Base-by-base conservation (phyloP, 2,113 vertebrate genomes). In the Nannobrachium achirus region DNA sequence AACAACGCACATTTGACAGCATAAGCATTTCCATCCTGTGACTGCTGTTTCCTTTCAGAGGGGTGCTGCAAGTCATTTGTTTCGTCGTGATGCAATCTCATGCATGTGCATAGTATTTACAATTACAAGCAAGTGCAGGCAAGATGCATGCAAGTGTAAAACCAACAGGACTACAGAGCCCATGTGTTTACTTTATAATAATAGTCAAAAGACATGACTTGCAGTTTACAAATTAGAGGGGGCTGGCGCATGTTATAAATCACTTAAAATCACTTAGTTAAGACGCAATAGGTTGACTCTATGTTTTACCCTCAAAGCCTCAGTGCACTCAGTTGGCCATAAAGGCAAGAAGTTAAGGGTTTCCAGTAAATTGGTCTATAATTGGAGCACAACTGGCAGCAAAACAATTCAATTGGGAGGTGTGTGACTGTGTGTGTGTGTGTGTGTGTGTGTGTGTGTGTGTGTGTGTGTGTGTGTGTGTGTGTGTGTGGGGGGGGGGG, bases 301-400 rank as follows among this genome's bases (percentile, higher is more conserved):
- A 75, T 50, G 61, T 70, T 78, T 77, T 66, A 74, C 25, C 72
- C 68, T 40, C 63, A n/a, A 8, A 19, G 65, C 40, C 68, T 64
- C 49, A 33, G 71, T 38, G 68, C 80, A 79, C 56, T 52, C 82
- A 59, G 63, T 66, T 62, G 74, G 63, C 78, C 74, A 53, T 33
- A 19, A 56, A 19, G 86, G 85, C 88, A 91, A 90, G 76, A 78
- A 86, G 64, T 69, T 82, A 74, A 87, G 81, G 69, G 79, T 85
- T 91, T 91, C 90, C 89, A 89, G 89, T 90, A 90, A 91, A 90
- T 81, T 88, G 71, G 75, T 81, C 86, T 89, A 89, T 87, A 91
- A 83, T 82, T 74, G 80, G 79, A 92, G 76, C 76, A 75, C 73
- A 76, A 84, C 81, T 88, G 86, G 88, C 86, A 89, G 81, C 83